phyloP scores from a whole-genome alignment of 2,113 vertebrate species.

The Tursiops truncatus region DNA sequence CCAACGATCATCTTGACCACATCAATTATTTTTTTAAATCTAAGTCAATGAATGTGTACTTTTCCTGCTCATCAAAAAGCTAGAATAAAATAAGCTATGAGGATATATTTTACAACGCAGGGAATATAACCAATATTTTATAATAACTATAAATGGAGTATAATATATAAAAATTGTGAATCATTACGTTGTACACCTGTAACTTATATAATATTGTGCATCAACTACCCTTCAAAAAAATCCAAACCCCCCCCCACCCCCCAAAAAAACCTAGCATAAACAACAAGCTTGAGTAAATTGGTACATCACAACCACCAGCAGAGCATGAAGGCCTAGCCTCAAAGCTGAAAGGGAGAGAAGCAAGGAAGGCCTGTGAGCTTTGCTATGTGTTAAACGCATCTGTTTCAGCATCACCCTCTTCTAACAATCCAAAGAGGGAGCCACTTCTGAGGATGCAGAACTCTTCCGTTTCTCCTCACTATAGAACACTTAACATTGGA shows the following conservation, averaged over 20 bases:
- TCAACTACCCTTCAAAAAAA: not conserved
- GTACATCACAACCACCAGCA: not conserved
- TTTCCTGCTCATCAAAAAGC: not conserved
- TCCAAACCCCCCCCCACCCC: not conserved
- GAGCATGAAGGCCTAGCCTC: not conserved
- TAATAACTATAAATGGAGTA: not conserved
- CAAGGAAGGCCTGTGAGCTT: not conserved
- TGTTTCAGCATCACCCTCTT: not conserved
- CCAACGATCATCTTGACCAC: not conserved
- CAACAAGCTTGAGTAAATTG: not conserved
- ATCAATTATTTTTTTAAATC: not conserved
- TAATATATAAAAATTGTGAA: not conserved
- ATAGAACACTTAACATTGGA: not conserved
- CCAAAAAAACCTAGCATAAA: not conserved
- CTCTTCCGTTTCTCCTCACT: not conserved
- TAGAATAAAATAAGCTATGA: not conserved
- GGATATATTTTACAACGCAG: not conserved
- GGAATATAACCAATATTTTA: not conserved
- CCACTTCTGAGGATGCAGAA: not conserved
- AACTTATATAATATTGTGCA: not conserved
- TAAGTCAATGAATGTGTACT: not conserved
- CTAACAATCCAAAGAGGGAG: not conserved
- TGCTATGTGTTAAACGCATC: fast-evolving
- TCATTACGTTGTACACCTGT: not conserved
- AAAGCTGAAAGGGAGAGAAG: not conserved